Evolutionary conservation across 1,140 invertebrate species (phyloP), one percentile per base, ranked within the genome.

Genomic region (Drosophila pandora): DNA sequence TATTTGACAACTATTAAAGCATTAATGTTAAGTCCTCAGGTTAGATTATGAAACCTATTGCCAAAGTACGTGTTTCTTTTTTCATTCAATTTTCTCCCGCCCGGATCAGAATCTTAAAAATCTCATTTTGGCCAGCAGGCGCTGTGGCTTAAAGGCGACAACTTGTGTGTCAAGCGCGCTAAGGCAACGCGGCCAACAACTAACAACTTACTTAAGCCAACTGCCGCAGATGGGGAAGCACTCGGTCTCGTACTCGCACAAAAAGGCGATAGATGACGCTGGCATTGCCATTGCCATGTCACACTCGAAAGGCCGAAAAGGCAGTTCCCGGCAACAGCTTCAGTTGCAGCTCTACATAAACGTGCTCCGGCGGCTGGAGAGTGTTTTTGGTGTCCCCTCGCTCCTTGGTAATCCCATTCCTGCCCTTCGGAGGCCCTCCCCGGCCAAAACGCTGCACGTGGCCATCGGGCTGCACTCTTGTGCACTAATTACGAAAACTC

Each of bases 401-500:
- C 21, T 22, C 41, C 58, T 32, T 3, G 8, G 41, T 17, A 30
- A 32, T 9, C 2, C 37, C 41, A 21, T 7, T 22, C 9, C 57
- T 4, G n/a, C 5, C 23, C 21, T 39, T 43, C 41, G 6, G n/a
- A 17, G 41, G 3, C 2, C 32, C 41, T 21, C 10, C 23, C 21
- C 70, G 12, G 68, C 34, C 17, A 62, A 22, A 63, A 50, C 63
- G 21, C 77, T 63, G 81, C 83, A 84, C 80, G 80, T 85, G 81
- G 65, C 69, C 78, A 74, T 60, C 73, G 52, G 63, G 65, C 59
- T 82, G 82, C 82, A 88, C 74, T 85, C 65, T 63, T 85, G 75
- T 80, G 82, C 82, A 85, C 82, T 85, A 85, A 85, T 85, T 85
- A 85, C 82, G 83, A 87, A 85, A 85, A 88, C 82, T 85, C 82